Evolutionary conservation across 2,113 vertebrate genomes (phyloP).

Genomic region (Tichodroma muraria): DNA sequence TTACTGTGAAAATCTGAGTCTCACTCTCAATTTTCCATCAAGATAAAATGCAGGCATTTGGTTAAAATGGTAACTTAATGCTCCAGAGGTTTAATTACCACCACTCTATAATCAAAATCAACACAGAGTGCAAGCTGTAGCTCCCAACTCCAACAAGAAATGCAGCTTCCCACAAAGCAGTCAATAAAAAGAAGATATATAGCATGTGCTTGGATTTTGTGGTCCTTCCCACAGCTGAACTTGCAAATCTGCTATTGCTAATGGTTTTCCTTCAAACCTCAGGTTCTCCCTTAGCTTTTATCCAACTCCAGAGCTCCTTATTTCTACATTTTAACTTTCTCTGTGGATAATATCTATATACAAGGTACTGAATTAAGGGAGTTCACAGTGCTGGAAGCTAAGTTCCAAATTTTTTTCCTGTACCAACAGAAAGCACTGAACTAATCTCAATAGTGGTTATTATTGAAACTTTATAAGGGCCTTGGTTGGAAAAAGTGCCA

Average conservation of each 20-base stretch:
- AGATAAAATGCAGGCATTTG: conserved; percentile 48
- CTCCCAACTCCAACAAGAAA: neutral
- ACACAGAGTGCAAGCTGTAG: neutral
- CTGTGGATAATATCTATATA: neutral
- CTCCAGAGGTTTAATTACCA: conserved; percentile 57
- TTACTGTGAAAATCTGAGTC: conserved; percentile 42
- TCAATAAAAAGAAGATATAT: neutral
- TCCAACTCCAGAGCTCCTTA: neutral
- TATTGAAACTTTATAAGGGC: neutral
- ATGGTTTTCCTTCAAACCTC: neutral
- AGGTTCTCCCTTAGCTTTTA: neutral
- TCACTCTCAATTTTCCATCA: conserved; percentile 33
- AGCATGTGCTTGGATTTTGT: neutral
- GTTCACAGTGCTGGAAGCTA: neutral
- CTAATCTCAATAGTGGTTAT: neutral
- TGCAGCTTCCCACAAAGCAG: neutral
- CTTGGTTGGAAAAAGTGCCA: neutral
- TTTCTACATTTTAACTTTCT: neutral
- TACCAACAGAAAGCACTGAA: neutral
- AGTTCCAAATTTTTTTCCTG: neutral
- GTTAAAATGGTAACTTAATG: conserved; percentile 57
- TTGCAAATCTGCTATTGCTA: neutral
- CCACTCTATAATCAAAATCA: conserved; percentile 4
- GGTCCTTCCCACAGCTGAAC: neutral
- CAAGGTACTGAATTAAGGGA: neutral